These are phyloP conservation scores for Micromussa lordhowensis DNA, from an alignment of 92 coral and sea anemone genomes.

Conservation along the genomic window DNA sequence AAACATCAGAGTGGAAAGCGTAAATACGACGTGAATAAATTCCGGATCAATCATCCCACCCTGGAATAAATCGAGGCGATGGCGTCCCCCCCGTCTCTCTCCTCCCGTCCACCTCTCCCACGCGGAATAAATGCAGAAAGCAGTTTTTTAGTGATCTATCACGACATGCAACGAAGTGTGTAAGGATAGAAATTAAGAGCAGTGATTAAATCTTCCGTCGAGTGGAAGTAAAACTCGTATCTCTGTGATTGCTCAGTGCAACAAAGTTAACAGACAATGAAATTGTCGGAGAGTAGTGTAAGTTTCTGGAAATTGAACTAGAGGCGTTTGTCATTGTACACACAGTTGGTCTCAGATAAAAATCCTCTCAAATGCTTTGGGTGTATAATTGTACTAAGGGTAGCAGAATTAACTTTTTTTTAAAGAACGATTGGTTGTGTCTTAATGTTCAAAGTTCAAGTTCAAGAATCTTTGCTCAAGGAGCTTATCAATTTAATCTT, in stretches of 20 bases:
- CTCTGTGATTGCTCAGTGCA: not conserved
- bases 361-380: not conserved
- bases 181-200: not conserved
- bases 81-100: not conserved
- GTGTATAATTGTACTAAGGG: too few species aligned
- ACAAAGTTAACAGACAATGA: not conserved
- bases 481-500: not conserved
- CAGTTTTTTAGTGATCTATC: not conserved
- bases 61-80: not conserved
- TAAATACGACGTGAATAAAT: slow-evolving; percentile 39
- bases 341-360: not conserved
- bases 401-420: not conserved
- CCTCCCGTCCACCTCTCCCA: not conserved
- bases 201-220: not conserved
- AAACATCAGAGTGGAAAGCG: slow-evolving; percentile 78
- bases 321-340: not conserved
- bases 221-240: not conserved
- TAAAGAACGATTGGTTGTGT: not conserved
- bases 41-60: not conserved
- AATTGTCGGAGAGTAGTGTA: not conserved
- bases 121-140: not conserved
- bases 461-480: not conserved
- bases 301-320: not conserved
- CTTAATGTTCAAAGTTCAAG: too few species aligned
- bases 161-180: not conserved